Percentiles rank a stretch among this genome's conserved stretches.
Conservation (phyloP, 2,113 vertebrate genomes). For the Cardinalis cardinalis region DNA sequence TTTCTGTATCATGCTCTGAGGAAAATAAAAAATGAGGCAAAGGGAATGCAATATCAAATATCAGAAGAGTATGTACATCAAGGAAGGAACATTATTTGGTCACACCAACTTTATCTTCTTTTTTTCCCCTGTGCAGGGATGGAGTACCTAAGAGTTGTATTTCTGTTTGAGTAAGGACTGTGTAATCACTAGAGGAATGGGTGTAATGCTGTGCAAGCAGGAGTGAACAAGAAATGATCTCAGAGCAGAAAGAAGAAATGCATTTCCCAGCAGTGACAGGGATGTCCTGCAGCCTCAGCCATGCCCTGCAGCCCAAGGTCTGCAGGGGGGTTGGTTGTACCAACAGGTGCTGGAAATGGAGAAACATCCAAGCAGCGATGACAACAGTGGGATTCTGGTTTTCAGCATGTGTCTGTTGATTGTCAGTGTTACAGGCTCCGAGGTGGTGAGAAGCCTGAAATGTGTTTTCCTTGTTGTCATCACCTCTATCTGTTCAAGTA, state of each 20-base stretch:
- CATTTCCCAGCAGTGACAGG: background rate
- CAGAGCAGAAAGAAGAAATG: background rate
- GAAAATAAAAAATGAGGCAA: background rate
- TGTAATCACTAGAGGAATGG: background rate
- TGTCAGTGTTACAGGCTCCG: background rate
- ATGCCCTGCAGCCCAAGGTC: background rate
- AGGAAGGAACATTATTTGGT: background rate
- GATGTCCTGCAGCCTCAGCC: background rate
- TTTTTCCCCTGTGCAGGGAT: fast-evolving
- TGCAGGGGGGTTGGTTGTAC: background rate
- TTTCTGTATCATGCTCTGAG: background rate
- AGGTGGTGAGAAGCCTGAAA: background rate
- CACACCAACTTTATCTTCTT: background rate
- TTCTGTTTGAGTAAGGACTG: background rate
- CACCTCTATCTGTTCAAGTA: background rate
- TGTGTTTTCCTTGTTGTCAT: background rate
- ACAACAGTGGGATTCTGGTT: fast-evolving
- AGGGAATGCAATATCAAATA: background rate
- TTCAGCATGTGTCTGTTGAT: background rate
- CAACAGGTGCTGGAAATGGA: background rate
- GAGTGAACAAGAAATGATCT: background rate
- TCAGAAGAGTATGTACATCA: background rate
- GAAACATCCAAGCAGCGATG: background rate
- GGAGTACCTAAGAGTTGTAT: background rate
- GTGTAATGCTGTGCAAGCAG: background rate